These are phyloP conservation scores for Beris morrisii DNA, from an alignment of 2,888 invertebrate species.

Conservation along the genomic window DNA sequence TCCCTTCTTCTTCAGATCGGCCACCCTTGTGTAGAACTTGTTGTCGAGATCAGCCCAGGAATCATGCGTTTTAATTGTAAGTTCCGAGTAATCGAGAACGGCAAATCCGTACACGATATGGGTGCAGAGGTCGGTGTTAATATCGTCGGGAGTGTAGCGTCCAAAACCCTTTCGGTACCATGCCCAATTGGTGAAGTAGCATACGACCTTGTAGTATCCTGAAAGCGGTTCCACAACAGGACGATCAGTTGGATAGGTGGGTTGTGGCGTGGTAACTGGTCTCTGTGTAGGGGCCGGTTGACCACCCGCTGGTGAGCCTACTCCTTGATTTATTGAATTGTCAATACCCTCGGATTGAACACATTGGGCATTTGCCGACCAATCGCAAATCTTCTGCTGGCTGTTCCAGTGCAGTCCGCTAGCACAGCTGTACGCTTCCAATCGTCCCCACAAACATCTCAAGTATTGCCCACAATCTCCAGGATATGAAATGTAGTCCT, in stretches of 20 bases:
- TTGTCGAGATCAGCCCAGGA: slow-evolving; percentile 90
- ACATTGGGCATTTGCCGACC: slow-evolving; percentile 70
- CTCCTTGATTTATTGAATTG: slow-evolving; percentile 33
- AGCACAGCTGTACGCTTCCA: slow-evolving; percentile 70
- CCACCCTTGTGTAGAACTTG: slow-evolving; percentile 82
- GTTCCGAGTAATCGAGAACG: slow-evolving; percentile 79
- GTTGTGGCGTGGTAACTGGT: slow-evolving; percentile 46
- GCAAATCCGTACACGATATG: slow-evolving; percentile 94
- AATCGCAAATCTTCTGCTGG: slow-evolving; percentile 69
- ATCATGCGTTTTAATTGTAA: slow-evolving; percentile 80
- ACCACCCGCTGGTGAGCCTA: slow-evolving; percentile 38
- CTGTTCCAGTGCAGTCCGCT: slow-evolving; percentile 74
- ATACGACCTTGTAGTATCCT: slow-evolving; percentile 79
- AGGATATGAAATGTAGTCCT: slow-evolving; percentile 66
- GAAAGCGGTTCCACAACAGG: slow-evolving; percentile 58
- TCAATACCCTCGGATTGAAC: slow-evolving; percentile 42
- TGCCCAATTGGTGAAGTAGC: slow-evolving; percentile 94
- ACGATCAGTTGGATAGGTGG: slow-evolving; percentile 50
- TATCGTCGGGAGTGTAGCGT: slow-evolving; percentile 82
- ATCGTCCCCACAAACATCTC: slow-evolving; percentile 78
- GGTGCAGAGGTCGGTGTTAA: slow-evolving; percentile 84
- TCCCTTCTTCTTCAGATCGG: slow-evolving; percentile 74
- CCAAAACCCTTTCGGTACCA: slow-evolving; percentile 84
- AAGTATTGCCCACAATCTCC: slow-evolving; percentile 74
- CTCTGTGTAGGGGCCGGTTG: slow-evolving; percentile 38